Percentiles rank a stretch among this genome's conserved stretches.
Conservation (phyloP, 2,797 vertebrate species). For the Luscinia luscinia region DNA sequence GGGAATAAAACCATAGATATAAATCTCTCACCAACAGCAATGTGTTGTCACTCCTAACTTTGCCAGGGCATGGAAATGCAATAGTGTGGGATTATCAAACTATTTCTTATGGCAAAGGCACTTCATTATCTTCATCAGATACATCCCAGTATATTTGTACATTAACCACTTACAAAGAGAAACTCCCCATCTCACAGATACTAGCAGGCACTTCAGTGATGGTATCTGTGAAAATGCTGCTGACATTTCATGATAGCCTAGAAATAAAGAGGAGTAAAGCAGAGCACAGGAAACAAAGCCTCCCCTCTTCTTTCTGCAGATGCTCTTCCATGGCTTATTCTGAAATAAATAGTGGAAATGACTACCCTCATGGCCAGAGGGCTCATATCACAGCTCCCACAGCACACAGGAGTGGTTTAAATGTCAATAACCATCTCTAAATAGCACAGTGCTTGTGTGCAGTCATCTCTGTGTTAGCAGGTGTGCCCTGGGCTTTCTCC, state of each 20-base stretch:
- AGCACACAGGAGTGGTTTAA: background rate
- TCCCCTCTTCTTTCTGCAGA: background rate
- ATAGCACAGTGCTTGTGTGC: background rate
- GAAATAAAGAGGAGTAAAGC: background rate
- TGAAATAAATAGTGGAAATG: background rate
- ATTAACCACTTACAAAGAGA: background rate
- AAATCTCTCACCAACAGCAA: background rate
- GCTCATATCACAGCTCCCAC: background rate
- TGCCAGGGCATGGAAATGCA: background rate
- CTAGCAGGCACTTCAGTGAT: background rate
- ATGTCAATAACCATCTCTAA: conserved; percentile 22
- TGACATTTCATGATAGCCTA: background rate
- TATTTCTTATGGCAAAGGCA: background rate
- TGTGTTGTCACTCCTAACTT: background rate
- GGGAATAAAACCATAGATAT: background rate
- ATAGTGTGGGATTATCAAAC: background rate
- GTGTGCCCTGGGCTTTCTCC: background rate
- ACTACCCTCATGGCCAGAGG: background rate
- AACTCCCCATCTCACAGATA: background rate
- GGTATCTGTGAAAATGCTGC: background rate
- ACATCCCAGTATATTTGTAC: background rate
- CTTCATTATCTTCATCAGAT: background rate
- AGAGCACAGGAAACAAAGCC: background rate
- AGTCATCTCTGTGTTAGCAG: background rate
- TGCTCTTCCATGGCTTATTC: background rate